phyloP scores from a whole-genome alignment of 2,797 vertebrate genomes.

The Acrossocheilus wenchowensis region DNA sequence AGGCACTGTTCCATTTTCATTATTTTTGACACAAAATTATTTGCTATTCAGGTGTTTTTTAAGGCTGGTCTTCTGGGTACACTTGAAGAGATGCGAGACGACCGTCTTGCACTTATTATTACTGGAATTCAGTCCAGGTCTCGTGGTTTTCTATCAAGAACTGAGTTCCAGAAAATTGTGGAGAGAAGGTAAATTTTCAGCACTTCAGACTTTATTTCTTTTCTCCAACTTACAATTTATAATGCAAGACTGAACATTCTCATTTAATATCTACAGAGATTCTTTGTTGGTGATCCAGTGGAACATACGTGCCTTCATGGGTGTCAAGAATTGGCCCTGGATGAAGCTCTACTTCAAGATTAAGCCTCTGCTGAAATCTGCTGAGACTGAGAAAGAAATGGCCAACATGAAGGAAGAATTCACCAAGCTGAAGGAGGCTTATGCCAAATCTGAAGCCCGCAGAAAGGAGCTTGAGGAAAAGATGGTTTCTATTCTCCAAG shows the following conservation, averaged over 20 bases:
- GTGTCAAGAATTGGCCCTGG: constrained; percentile 85
- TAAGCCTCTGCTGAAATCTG: constrained; percentile 79
- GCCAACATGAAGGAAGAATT: constrained; percentile 23
- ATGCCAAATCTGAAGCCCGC: background rate
- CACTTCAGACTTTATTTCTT: background rate
- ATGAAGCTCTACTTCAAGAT: constrained; percentile 70
- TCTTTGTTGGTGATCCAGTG: background rate
- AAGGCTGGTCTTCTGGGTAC: constrained; percentile 71
- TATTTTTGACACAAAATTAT: background rate
- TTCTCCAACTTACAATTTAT: background rate
- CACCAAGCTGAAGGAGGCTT: background rate
- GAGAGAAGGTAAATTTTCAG: constrained; percentile 77
- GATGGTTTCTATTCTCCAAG: constrained; percentile 21
- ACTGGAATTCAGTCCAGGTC: constrained; percentile 83
- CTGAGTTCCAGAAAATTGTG: constrained; percentile 85
- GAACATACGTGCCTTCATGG: constrained; percentile 76
- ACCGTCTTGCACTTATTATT: constrained; percentile 85
- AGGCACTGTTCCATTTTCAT: background rate
- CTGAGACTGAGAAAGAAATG: constrained; percentile 67
- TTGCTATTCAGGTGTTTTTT: constrained; percentile 83
- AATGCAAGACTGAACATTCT: background rate
- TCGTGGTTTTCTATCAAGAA: constrained; percentile 81
- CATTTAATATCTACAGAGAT: background rate
- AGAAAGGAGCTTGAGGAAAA: constrained; percentile 19
- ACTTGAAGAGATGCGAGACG: constrained; percentile 63